Evolutionary conservation across 2,113 vertebrate genomes (phyloP), one percentile per base, ranked within the genome.

Genomic region (Bambusicola thoracicus): DNA sequence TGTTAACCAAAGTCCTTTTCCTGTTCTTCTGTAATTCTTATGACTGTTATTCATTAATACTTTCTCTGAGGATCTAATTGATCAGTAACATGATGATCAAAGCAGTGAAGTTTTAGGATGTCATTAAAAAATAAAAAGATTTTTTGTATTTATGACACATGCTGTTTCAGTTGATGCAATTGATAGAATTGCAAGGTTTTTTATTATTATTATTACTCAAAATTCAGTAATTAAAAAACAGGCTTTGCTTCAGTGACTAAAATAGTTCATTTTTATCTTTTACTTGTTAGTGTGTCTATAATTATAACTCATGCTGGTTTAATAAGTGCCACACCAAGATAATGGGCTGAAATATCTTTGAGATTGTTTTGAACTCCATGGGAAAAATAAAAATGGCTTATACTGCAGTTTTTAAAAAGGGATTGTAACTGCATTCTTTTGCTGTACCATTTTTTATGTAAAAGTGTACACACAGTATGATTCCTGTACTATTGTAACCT

Each of bases 151-250:
- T 88, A 91, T 85, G 75, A 80, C 40, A 74, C 27, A 82, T 62
- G 63, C 55, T 89, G 43, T 59, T 95, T 81, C 58, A 58, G 10
- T 73, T 66, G 46, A 56, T 72, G 80, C 58, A 58, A 9, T 73
- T 66, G 46, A 56, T 72, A 82, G 22, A 73, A 72, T 22, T 73
- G 67, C 34, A 91, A 76, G 34, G 2, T 48, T 65, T 88, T 69
- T 88, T 87, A 25, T 73, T 49, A 63, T 79, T 92, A 56, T 81
- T 92, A 61, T 90, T 96, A 86, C 34, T 36, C 86, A 82, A 90
- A 74, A 78, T 83, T 80, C 40, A 44, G n/a, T 65, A 92, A 76
- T 85, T 81, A 79, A 93, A 74, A 49, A 92, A 92, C 21, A 93
- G 38, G 20, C 3, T 78, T 69, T 80, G 8, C 8, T 76, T 87